phyloP scores from a whole-genome alignment of 1,140 invertebrate genomes.

The Lordiphosa stackelbergi region DNA sequence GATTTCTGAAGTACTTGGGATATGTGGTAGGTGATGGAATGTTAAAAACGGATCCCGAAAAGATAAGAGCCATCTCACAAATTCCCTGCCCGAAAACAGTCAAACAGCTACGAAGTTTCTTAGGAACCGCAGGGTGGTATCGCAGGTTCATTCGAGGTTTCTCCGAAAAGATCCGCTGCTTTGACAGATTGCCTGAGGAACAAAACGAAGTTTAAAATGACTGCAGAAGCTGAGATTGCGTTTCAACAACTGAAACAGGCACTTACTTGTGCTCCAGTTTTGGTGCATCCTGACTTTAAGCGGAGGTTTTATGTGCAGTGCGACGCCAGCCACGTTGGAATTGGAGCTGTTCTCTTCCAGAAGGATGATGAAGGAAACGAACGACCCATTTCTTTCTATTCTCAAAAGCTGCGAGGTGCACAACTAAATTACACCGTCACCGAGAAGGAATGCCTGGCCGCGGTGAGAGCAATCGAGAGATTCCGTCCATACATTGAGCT shows the following conservation, averaged over 20 bases:
- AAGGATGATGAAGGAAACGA: not conserved
- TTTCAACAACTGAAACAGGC: conserved; percentile 4
- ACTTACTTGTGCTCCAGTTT: not conserved
- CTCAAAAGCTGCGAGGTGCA: not conserved
- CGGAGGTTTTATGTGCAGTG: conserved; percentile 3
- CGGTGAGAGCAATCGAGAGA: not conserved
- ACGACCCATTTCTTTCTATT: conserved; percentile 1
- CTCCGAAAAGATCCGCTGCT: not conserved
- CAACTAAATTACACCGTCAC: conserved; percentile 9
- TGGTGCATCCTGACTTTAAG: not conserved
- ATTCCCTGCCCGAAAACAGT: conserved; percentile 9
- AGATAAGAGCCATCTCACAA: conserved; percentile 26
- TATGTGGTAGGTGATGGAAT: conserved; percentile 19
- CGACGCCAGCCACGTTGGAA: conserved; percentile 1
- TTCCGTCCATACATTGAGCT: conserved; percentile 1
- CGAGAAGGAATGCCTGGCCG: conserved; percentile 8
- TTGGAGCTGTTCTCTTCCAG: not conserved
- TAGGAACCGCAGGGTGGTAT: conserved; percentile 21
- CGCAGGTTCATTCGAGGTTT: conserved; percentile 11
- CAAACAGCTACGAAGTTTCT: conserved; percentile 12
- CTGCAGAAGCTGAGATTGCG: not conserved
- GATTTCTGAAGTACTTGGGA: conserved; percentile 21
- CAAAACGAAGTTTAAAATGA: too few relatives aligned
- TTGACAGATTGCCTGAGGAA: conserved; percentile 16
- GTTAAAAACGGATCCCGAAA: conserved; percentile 26